These are phyloP conservation scores for Zosterops pallidus DNA, from an alignment of 2,113 vertebrate species.

Conservation along the genomic window DNA sequence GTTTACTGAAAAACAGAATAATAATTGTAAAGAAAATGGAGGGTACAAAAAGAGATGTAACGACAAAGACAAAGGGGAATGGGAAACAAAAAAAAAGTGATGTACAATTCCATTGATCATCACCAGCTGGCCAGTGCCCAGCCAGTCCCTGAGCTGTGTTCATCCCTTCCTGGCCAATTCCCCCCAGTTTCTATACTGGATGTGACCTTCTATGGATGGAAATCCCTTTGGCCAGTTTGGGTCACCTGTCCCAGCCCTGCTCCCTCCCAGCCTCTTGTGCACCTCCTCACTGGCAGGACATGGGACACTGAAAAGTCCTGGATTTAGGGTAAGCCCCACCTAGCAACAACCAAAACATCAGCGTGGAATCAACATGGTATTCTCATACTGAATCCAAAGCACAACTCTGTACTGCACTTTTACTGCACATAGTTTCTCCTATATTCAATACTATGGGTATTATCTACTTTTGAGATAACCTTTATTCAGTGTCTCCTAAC, in stretches of 20 bases:
- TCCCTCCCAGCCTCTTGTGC: neutral
- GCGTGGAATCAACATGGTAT: fast-evolving
- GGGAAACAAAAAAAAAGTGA: neutral
- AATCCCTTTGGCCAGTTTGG: neutral
- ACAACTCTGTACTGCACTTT: neutral
- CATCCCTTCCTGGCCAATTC: fast-evolving
- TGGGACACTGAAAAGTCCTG: neutral
- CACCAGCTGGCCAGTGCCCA: neutral
- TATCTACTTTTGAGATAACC: neutral
- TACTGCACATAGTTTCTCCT: neutral
- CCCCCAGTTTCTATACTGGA: neutral
- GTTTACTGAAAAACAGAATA: neutral
- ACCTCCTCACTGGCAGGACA: neutral
- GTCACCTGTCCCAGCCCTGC: neutral
- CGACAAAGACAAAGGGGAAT: fast-evolving
- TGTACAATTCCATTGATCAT: neutral
- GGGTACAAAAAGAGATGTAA: neutral
- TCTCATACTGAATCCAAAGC: neutral
- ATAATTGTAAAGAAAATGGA: neutral
- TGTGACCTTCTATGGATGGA: fast-evolving
- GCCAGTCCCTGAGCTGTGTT: neutral
- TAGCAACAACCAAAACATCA: neutral
- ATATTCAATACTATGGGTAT: neutral
- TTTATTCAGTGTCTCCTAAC: neutral
- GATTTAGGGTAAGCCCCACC: neutral